These are phyloP conservation scores for Thunnus thynnus DNA, from an alignment of 2,113 vertebrate genomes.

Conservation along the genomic window DNA sequence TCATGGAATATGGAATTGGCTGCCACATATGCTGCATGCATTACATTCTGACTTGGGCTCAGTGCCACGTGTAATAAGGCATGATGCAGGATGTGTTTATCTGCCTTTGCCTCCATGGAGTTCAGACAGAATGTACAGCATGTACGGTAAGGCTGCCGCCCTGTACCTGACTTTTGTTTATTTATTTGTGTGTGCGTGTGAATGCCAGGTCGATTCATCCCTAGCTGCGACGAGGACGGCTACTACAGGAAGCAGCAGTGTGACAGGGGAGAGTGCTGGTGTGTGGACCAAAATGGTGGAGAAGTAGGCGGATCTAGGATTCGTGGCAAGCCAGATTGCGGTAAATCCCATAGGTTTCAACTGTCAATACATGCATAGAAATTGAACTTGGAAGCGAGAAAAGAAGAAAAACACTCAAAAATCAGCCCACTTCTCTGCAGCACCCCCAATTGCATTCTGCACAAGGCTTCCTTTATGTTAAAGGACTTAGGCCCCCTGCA, in stretches of 20 bases:
- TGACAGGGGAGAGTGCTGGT: constrained; percentile 95
- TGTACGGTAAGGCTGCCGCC: constrained; percentile 32
- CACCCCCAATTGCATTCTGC: constrained; percentile 48
- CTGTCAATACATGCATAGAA: constrained; percentile 11
- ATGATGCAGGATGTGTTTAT: constrained; percentile 12
- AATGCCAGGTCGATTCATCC: constrained; percentile 91
- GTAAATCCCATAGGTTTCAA: constrained; percentile 80
- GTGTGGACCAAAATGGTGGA: constrained; percentile 92
- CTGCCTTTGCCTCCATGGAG: not conserved
- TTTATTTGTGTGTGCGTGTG: constrained; percentile 21
- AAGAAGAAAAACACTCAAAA: not conserved
- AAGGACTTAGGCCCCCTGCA: constrained; percentile 68
- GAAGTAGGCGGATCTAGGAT: constrained; percentile 91
- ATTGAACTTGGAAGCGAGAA: constrained; percentile 28
- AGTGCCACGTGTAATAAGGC: constrained; percentile 31
- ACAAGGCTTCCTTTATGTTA: constrained; percentile 80
- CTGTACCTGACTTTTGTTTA: constrained; percentile 3
- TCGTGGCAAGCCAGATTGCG: constrained; percentile 92
- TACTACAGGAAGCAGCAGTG: constrained; percentile 96
- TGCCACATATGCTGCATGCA: constrained; percentile 54
- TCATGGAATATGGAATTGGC: constrained; percentile 66
- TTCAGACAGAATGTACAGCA: not conserved
- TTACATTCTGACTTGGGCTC: constrained; percentile 40
- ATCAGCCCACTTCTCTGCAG: constrained; percentile 12
- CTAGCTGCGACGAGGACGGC: constrained; percentile 96